Conservation (phyloP, 2,113 vertebrate species). For the Alligator mississippiensis region DNA sequence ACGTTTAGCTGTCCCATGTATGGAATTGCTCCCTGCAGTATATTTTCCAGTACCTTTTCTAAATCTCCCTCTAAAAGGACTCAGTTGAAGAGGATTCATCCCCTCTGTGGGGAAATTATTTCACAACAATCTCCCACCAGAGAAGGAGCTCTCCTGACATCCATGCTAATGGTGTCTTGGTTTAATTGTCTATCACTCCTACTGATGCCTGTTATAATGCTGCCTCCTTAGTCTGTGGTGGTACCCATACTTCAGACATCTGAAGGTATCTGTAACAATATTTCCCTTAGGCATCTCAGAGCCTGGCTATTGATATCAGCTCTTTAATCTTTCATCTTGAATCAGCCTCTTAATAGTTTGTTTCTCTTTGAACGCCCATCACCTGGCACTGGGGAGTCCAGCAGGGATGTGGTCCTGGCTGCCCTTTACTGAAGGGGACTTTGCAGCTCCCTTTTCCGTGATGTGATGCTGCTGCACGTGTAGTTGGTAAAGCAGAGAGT, state of each 20-base stretch:
- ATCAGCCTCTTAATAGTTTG: not conserved
- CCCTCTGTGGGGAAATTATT: not conserved
- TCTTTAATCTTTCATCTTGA: not conserved
- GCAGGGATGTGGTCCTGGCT: not conserved
- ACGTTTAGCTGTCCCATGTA: not conserved
- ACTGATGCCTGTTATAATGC: accelerated
- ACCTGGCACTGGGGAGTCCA: not conserved
- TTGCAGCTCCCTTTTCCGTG: not conserved
- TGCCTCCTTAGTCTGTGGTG: not conserved
- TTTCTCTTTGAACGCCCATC: not conserved
- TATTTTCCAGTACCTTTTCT: not conserved
- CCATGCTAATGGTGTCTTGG: not conserved
- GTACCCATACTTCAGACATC: not conserved
- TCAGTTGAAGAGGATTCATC: not conserved
- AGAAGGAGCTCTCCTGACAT: not conserved
- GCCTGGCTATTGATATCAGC: not conserved
- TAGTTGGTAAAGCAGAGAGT: not conserved
- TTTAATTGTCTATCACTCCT: not conserved
- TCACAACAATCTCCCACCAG: slow-evolving; percentile 1
- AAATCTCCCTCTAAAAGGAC: not conserved
- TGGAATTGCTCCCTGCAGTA: not conserved
- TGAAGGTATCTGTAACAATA: not conserved
- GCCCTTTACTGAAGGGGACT: accelerated
- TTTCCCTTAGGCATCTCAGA: not conserved
- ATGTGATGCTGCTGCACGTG: not conserved